Base-by-base conservation (phyloP, 2,888 invertebrate species). In the Ophion ellenae region DNA sequence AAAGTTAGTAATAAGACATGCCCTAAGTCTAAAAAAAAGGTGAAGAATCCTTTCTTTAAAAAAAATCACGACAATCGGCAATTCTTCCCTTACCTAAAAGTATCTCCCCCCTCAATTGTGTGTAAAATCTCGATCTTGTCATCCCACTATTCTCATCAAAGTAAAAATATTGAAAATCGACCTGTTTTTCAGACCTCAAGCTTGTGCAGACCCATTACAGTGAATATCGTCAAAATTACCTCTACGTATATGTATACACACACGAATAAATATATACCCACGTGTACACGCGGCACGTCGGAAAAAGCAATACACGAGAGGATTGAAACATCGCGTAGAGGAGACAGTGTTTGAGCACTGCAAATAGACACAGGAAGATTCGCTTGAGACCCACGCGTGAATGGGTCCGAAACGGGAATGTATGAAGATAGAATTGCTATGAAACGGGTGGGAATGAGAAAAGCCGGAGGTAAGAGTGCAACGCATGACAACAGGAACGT, bases 341-440 rank as follows among this genome's bases (percentile, higher is more conserved):
- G 53, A 11, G 70, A 76, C 53, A 10, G 61, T 53, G 20, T 69
- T 70, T 63, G 63, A 36, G 63, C 40, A 53, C 61, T 81, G 32
- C 47, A 70, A 61, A 75, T 61, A 32, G 47, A 53, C 47, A 70
- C 9, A 63, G 47, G 53, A 17, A 63, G 53, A 36, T 36, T 57
- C 36, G 64, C 10, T 3, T 32, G 74, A 28, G 57, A 59, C 20
- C 57, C 53, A 75, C 63, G 70, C 64, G 74, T 36, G 75, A 76
- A 76, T 57, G 76, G 32, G 66, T 73, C 59, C 47, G 66, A 80
- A 75, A 66, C 28, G 32, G 70, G 76, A 76, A 80, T 73, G 71
- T 20, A 84, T 73, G 73, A 76, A 84, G 63, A 80, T 80, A 59
- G 20, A 70, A 69, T 69, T 9, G 70, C 11, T 28, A 66, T 10